Conservation (phyloP, 2,888 invertebrate species). For the Calliopum simillimum region DNA sequence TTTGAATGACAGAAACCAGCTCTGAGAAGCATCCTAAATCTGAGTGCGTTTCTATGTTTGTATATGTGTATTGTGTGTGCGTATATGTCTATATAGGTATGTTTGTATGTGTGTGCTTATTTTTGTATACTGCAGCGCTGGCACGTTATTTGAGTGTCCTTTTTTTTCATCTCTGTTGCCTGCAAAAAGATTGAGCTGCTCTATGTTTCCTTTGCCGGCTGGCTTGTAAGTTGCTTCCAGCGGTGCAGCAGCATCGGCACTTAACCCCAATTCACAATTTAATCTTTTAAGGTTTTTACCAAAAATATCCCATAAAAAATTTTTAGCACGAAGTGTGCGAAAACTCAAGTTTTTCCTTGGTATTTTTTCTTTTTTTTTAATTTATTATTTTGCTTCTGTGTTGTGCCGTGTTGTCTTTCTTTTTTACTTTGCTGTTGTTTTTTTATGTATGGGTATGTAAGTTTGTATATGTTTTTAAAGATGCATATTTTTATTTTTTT, state of each 20-base stretch:
- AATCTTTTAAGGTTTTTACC: slow-evolving; percentile 47
- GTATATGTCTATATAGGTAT: not conserved
- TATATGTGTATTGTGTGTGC: not conserved
- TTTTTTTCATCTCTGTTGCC: not conserved
- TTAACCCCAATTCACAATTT: slow-evolving; percentile 53
- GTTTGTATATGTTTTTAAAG: too few relatives aligned
- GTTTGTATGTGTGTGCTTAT: not conserved
- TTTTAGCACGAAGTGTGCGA: slow-evolving; percentile 40
- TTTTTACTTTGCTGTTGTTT: slow-evolving; percentile 11
- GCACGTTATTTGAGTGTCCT: slow-evolving; percentile 5
- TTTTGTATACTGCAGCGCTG: not conserved
- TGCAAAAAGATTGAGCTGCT: slow-evolving; percentile 6
- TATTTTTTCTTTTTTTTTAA: slow-evolving; percentile 3
- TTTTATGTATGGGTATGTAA: too few relatives aligned
- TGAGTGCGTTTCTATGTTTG: not conserved
- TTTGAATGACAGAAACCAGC: too few relatives aligned
- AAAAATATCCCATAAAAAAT: slow-evolving; percentile 39
- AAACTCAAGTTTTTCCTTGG: slow-evolving; percentile 29
- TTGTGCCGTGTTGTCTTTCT: not conserved
- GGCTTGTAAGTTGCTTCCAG: not conserved
- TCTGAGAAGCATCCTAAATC: not conserved
- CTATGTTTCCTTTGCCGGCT: not conserved
- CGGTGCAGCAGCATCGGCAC: slow-evolving; percentile 24
- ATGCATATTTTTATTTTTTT: slow-evolving; percentile 15
- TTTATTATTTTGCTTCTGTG: slow-evolving; percentile 5